These are phyloP conservation scores for Chaenocephalus aceratus DNA, from an alignment of 2,113 vertebrate genomes.

Conservation along the genomic window DNA sequence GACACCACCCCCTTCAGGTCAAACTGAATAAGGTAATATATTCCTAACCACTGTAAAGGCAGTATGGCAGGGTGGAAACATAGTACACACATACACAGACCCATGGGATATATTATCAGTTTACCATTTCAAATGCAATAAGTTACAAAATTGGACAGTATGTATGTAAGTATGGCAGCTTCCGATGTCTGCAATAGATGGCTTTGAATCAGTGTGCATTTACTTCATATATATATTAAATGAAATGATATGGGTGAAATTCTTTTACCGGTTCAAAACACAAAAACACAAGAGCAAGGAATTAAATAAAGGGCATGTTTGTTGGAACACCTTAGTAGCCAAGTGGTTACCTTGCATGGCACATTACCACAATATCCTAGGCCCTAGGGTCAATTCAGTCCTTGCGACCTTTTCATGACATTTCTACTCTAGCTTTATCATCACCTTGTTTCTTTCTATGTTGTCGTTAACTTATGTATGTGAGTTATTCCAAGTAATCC, in stretches of 20 bases:
- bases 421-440: no score
- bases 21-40: not conserved
- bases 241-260: not conserved
- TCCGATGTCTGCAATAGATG: no score
- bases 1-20: constrained; percentile 16
- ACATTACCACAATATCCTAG: no score
- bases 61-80: not conserved
- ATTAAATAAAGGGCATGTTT: not conserved
- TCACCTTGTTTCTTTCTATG: no score
- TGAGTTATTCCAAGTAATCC: no score
- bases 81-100: not conserved
- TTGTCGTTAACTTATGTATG: no score
- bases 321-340: no score
- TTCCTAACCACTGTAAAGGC: not conserved
- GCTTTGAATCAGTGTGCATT: not conserved
- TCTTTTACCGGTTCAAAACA: not conserved
- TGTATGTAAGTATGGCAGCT: not conserved
- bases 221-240: not conserved
- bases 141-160: not conserved
- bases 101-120: not conserved
- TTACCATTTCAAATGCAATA: not conserved
- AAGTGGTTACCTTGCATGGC: no score
- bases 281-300: not conserved
- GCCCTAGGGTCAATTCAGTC: no score
- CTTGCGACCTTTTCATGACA: no score